Evolutionary conservation across 2,797 vertebrate genomes (phyloP), one percentile per base, ranked within the genome.

Genomic region (Acipenser oxyrinchus): DNA sequence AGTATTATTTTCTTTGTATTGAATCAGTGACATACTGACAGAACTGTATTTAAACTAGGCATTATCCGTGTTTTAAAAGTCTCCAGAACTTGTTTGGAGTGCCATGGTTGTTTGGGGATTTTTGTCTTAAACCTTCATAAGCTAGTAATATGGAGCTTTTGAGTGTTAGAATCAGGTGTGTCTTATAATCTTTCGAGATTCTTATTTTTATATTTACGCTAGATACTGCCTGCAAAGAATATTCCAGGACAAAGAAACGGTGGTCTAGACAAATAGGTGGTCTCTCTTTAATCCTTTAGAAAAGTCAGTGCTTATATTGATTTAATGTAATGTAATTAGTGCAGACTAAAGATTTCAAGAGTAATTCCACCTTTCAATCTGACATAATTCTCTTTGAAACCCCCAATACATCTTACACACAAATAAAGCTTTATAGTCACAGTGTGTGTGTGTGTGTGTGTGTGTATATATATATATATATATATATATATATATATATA

Each of bases 261-360:
- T 55, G 52, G n/a, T 55, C 52, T 55, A n/a, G 52, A 10, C n/a
- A 55, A 55, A 55, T 9, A 55, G 52, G 52, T 10, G 52, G 52
- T 9, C 52, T 55, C n/a, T 55, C 52, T 55, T 8, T 55, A 55
- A 55, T 55, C 52, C 52, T 55, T 55, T 55, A 55, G 52, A n/a
- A 55, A 55, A 55, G 52, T 55, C 1, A 55, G 52, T 55, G 52
- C 52, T n/a, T 55, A n/a, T 55, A 55, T 55, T 55, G 52, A 55
- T 55, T 55, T 55, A 55, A 55, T 55, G 52, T 55, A 55, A 55
- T 55, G 52, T 55, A 55, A 55, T 55, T 55, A 55, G 52, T 55
- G 52, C 52, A 7, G 52, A 55, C 9, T 55, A 55, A 55, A 55
- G 52, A 55, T 55, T 55, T 55, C 52, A 55, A 55, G 52, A 55